These are phyloP conservation scores for Drosophila asahinai DNA, from an alignment of 1,140 invertebrate genomes.

Conservation along the genomic window DNA sequence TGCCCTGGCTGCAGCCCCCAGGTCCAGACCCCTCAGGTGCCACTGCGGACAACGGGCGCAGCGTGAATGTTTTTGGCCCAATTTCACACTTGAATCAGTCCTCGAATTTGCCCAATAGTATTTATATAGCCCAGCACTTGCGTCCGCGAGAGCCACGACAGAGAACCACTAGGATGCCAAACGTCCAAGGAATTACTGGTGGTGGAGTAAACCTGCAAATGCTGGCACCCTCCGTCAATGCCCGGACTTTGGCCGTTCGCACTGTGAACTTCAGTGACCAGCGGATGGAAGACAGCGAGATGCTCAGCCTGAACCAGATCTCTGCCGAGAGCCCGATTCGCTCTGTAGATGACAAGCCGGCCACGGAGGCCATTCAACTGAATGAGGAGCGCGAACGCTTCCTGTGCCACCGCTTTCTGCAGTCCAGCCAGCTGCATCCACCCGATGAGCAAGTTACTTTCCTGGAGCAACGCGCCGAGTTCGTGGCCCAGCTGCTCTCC, in stretches of 20 bases:
- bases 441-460: constrained; percentile 35
- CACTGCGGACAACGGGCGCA: not conserved
- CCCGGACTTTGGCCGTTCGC: not conserved
- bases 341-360: constrained; percentile 16
- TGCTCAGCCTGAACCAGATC: not conserved
- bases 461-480: constrained; percentile 58
- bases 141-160: constrained; percentile 6
- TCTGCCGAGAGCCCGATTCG: not conserved
- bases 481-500: constrained; percentile 60
- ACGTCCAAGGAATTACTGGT: not conserved
- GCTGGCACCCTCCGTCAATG: not conserved
- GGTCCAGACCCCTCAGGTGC: not conserved
- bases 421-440: not conserved
- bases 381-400: constrained; percentile 50
- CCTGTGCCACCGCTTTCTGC: constrained; percentile 59
- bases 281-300: constrained; percentile 17
- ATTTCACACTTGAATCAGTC: not conserved
- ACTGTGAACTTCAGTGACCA: constrained; percentile 26
- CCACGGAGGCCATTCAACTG: constrained; percentile 5
- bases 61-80: constrained; percentile 9
- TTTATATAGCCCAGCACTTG: not conserved
- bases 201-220: not conserved
- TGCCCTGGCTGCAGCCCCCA: constrained; percentile 8
- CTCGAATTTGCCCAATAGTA: not conserved
- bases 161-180: constrained; percentile 6